Evolutionary conservation across 2,797 vertebrate species (phyloP), one percentile per base, ranked within the genome.

Genomic region (Chaetophractus vellerosus): DNA sequence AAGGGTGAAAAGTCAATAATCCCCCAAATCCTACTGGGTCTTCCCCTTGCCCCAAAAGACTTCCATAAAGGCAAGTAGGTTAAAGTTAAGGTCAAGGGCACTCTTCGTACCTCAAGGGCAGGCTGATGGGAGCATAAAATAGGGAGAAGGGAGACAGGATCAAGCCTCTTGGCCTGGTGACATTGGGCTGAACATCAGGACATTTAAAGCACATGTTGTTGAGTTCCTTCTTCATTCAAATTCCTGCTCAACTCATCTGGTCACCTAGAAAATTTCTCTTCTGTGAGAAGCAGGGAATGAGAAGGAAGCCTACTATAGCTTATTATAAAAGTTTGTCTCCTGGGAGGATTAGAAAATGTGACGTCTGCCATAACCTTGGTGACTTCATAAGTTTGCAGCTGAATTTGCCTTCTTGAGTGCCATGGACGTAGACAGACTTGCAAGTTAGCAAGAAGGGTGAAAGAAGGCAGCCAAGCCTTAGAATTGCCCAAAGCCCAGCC

Each of bases 341-440:
- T 0, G 12, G 18, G n/a, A 31, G 33, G 19, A 15, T 16, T 1
- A 36, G 68, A 26, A 86, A 86, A 4, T 1, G 1, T 0, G 23
- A 10, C 38, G 4, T 6, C n/a, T 36, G 18, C 1, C 0, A 3
- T n/a, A n/a, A 68, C 26, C 45, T 19, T 38, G 50, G 33, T 1
- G 4, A 19, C n/a, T 36, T 63, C 23, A 23, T 2, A 15, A n/a
- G 5, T 5, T 3, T n/a, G 63, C 61, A 36, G 38, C n/a, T 24
- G 61, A 1, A 26, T 2, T 3, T 41, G 19, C 38, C 31, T 52
- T 76, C 31, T 9, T 66, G 26, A 15, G 41, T 7, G 9, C 21
- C 23, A 7, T 1, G 55, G 36, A 86, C 5, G 9, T 4, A 14
- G 61, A 50, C 2, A 16, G 9, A 24, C 48, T 0, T 23, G 9